A percentile compares a stretch with the other conserved stretches of the same genome.
Conservation (phyloP, 2,797 vertebrate genomes). For the Eutrigla gurnardus region DNA sequence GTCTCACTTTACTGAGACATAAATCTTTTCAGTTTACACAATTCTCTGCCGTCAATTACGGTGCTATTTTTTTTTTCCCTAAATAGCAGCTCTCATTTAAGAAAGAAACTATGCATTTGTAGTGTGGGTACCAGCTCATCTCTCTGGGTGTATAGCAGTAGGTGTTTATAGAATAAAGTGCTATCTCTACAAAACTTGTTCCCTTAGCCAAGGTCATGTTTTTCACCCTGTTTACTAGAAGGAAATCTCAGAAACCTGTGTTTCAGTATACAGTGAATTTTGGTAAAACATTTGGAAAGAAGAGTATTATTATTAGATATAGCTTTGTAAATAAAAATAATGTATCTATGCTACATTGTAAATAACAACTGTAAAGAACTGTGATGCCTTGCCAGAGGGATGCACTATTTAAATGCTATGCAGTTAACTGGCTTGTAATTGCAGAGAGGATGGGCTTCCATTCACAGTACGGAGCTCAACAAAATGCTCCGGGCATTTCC, state of each 20-base stretch:
- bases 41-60: not conserved
- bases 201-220: not conserved
- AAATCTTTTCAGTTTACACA: not conserved
- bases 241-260: not conserved
- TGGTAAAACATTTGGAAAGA: not conserved
- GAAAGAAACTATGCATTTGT: not conserved
- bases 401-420: not conserved
- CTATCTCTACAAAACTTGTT: not conserved
- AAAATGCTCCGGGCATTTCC: conserved; percentile 14
- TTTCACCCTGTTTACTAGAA: not conserved
- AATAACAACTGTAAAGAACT: not conserved
- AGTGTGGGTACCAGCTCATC: not conserved
- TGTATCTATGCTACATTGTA: too few relatives aligned
- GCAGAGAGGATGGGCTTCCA: not conserved
- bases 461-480: conserved; percentile 10
- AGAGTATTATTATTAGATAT: too few relatives aligned
- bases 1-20: not conserved
- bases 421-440: not conserved
- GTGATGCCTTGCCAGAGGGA: not conserved
- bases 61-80: not conserved
- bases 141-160: conserved; percentile 7
- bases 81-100: not conserved
- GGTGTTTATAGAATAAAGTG: conserved; percentile 12
- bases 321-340: too few relatives aligned
- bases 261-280: conserved; percentile 14